These are phyloP conservation scores for Pseudomyrmex flavicornis DNA, from an alignment of 1,140 invertebrate genomes.

Conservation along the genomic window DNA sequence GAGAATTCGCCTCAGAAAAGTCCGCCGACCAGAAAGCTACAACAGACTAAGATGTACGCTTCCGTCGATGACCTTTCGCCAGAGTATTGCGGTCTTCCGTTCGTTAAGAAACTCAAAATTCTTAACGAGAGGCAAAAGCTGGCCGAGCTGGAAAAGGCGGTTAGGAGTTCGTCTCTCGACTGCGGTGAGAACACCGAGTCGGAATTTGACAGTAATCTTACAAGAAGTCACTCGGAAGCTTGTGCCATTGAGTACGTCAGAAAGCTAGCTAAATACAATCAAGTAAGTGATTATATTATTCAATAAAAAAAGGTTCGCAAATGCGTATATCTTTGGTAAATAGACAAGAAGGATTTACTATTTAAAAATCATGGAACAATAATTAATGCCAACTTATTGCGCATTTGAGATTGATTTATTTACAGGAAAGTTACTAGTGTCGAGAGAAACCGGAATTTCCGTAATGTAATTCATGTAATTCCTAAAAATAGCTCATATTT, in stretches of 20 bases:
- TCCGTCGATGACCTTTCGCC: slow-evolving; percentile 95
- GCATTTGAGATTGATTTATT: too few species aligned
- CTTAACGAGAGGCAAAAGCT: slow-evolving; percentile 94
- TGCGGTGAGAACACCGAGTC: slow-evolving; percentile 87
- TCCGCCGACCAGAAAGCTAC: slow-evolving; percentile 73
- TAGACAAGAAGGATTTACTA: too few species aligned
- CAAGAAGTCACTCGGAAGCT: slow-evolving; percentile 88
- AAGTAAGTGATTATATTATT: slow-evolving; percentile 66
- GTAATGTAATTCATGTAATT: too few species aligned
- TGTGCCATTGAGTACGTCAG: slow-evolving; percentile 84
- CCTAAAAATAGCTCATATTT: too few species aligned
- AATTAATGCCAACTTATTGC: too few species aligned
- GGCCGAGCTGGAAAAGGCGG: slow-evolving; percentile 91
- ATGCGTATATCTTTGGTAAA: too few species aligned
- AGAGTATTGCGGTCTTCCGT: slow-evolving; percentile 93
- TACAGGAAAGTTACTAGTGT: too few species aligned
- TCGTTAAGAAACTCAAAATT: slow-evolving; percentile 95
- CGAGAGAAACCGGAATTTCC: too few species aligned
- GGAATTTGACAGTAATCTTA: slow-evolving; percentile 86
- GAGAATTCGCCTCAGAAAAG: slow-evolving; percentile 71
- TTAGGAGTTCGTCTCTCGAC: slow-evolving; percentile 92
- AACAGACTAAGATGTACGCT: slow-evolving; percentile 88
- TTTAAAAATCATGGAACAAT: too few species aligned
- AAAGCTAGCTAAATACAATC: slow-evolving; percentile 81
- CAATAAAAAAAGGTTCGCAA: too few species aligned